phyloP scores from a whole-genome alignment of 2,797 vertebrate genomes.

The Varecia variegata region DNA sequence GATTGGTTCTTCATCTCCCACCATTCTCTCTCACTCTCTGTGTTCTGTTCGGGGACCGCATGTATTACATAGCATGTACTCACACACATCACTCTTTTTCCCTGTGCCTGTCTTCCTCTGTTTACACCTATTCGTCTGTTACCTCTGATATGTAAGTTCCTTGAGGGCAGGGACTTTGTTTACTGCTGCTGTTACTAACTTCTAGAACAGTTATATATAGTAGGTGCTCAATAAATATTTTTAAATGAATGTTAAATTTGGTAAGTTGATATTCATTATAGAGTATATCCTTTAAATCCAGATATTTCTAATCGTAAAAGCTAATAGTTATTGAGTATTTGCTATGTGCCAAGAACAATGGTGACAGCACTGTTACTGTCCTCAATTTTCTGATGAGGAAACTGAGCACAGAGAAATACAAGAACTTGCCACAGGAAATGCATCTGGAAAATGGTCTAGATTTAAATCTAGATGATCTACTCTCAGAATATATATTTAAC shows the following conservation, averaged over 20 bases:
- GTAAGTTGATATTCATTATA: background rate
- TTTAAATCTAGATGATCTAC: constrained; percentile 12
- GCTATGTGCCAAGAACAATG: background rate
- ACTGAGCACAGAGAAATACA: background rate
- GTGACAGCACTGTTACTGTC: background rate
- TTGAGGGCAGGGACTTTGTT: background rate
- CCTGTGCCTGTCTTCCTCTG: background rate
- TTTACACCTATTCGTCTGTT: background rate
- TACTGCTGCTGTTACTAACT: background rate
- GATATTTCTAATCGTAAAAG: constrained; percentile 33
- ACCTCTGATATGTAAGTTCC: background rate
- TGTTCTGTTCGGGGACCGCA: background rate
- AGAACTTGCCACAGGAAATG: background rate
- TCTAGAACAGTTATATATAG: background rate
- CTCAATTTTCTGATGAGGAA: constrained; percentile 16
- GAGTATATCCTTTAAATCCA: background rate
- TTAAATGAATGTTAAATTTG: background rate
- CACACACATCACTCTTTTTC: background rate
- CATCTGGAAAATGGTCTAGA: background rate
- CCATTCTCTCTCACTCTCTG: background rate
- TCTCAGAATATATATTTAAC: background rate
- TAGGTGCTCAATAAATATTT: background rate
- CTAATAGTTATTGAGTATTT: background rate
- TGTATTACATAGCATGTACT: background rate
- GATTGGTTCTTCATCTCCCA: background rate